These are phyloP conservation scores for Plestiodon gilberti DNA, from an alignment of 2,113 vertebrate genomes.

Conservation along the genomic window DNA sequence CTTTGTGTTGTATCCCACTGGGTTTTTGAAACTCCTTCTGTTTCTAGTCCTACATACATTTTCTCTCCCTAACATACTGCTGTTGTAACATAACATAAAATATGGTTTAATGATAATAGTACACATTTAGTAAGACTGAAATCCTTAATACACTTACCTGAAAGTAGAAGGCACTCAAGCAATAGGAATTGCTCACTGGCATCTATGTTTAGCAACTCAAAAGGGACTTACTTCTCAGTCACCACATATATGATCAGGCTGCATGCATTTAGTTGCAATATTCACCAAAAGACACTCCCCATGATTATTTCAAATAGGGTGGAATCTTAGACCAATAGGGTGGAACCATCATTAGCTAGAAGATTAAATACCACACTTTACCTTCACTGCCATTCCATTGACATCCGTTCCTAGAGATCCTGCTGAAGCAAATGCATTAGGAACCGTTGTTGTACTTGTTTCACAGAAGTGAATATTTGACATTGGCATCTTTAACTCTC, in stretches of 20 bases:
- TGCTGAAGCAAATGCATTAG: slow-evolving; percentile 81
- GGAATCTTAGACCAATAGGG: not conserved
- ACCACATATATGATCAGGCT: not conserved
- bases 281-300: not conserved
- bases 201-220: not conserved
- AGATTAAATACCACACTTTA: slow-evolving; percentile 40
- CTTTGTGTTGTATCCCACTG: not conserved
- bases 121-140: not conserved
- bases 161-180: not conserved
- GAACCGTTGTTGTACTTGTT: slow-evolving; percentile 84
- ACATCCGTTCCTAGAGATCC: slow-evolving; percentile 87
- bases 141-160: not conserved
- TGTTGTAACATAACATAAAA: not conserved
- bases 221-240: not conserved
- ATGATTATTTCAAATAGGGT: not conserved
- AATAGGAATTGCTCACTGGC: not conserved
- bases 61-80: not conserved
- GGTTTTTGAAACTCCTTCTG: not conserved
- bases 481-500: slow-evolving; percentile 82
- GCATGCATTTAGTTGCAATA: not conserved
- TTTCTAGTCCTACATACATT: not conserved
- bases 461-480: slow-evolving; percentile 85
- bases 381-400: slow-evolving; percentile 92
- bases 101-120: too few species aligned
- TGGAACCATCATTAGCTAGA: not conserved